These are phyloP conservation scores for Orthosia incerta DNA, from an alignment of 2,888 invertebrate species.

Conservation along the genomic window DNA sequence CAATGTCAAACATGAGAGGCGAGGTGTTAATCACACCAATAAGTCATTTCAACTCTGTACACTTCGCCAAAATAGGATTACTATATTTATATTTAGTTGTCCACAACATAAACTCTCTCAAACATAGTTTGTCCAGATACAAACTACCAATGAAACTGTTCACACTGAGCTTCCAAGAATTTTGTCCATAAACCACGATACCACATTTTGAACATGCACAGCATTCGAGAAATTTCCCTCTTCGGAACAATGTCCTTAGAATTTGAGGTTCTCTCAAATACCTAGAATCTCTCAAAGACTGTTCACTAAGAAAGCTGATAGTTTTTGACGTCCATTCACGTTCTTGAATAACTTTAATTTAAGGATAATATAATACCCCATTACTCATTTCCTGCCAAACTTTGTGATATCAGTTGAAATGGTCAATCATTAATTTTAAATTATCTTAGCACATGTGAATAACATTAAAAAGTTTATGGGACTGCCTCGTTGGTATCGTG, in stretches of 20 bases:
- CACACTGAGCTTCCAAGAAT: not conserved
- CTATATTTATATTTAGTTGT: not conserved
- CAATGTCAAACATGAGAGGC: no score
- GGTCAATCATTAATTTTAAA: no score
- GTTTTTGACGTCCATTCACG: conserved; percentile 6
- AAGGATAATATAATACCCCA: conserved; percentile 1
- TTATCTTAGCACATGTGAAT: no score
- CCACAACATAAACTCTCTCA: not conserved
- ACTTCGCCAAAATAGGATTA: no score
- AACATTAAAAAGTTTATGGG: no score
- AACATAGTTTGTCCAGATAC: conserved; percentile 10
- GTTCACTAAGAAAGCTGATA: conserved; percentile 8
- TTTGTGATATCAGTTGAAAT: no score
- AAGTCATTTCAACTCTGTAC: no score
- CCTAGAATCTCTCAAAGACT: conserved; percentile 20
- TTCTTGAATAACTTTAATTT: conserved; percentile 30
- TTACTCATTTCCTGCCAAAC: not conserved
- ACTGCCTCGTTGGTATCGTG: no score
- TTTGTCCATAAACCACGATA: conserved; percentile 17
- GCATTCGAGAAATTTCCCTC: conserved; percentile 31
- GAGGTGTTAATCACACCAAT: no score
- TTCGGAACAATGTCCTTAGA: conserved; percentile 18
- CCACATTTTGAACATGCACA: conserved; percentile 10
- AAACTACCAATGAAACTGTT: not conserved
- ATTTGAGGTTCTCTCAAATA: conserved; percentile 2